phyloP scores from a whole-genome alignment of 30 jellyfish, hydroid and myxozoan genomes.

The Pseudorhiza aurosa region DNA sequence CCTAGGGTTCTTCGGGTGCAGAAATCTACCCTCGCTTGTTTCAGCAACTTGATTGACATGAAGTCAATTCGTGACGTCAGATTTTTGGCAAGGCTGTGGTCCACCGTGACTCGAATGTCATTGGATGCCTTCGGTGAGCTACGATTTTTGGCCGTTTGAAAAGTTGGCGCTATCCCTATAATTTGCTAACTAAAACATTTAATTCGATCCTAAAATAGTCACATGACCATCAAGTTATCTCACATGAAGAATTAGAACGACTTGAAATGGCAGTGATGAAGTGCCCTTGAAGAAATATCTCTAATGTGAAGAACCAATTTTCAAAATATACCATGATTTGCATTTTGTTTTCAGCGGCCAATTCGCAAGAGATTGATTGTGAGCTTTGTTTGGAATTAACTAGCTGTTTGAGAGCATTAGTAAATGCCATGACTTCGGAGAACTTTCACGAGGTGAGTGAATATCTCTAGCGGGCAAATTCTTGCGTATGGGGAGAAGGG shows the following conservation, averaged over 20 bases:
- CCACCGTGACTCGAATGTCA: neutral
- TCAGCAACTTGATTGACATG: constrained; percentile 1
- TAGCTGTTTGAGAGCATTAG: constrained; percentile 15
- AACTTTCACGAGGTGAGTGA: neutral
- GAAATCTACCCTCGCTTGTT: neutral
- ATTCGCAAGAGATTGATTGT: neutral
- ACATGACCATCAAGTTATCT: no score
- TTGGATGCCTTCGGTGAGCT: neutral
- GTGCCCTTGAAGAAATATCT: no score
- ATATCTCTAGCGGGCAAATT: no score
- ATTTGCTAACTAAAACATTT: no score
- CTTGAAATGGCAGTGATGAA: no score
- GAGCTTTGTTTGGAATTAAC: neutral
- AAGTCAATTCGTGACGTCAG: neutral
- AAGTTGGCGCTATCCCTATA: no score
- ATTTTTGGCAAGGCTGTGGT: neutral
- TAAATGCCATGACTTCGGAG: neutral
- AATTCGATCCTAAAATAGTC: no score
- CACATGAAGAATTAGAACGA: no score
- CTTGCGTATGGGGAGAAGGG: no score
- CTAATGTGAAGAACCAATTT: no score
- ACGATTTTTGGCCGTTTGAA: no score
- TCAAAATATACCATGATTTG: no score
- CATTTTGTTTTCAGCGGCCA: neutral
- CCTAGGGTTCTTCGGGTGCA: neutral